Percentiles rank a stretch among this genome's conserved stretches.
Conservation (phyloP, 2,113 vertebrate genomes). For the Varanus salvator region DNA sequence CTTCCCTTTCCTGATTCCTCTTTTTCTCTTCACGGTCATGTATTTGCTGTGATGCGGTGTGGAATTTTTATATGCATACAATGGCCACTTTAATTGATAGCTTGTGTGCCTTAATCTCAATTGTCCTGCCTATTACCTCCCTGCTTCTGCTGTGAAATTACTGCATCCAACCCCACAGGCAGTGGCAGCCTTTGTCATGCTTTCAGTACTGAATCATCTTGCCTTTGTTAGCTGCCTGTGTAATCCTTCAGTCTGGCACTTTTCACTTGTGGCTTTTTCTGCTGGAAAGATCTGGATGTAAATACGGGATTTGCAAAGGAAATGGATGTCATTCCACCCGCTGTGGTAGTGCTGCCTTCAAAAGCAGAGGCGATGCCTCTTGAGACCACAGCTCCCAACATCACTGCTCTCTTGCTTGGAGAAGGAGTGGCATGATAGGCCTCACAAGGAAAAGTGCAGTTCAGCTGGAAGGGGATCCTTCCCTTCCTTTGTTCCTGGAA, state of each 20-base stretch:
- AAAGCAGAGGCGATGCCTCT: not conserved
- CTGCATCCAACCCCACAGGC: not conserved
- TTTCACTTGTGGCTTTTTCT: conserved; percentile 5
- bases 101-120: not conserved
- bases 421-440: not conserved
- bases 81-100: not conserved
- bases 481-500: not conserved
- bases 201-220: conserved; percentile 4
- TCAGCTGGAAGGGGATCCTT: not conserved
- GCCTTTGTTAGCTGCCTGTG: not conserved
- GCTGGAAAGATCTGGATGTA: not conserved
- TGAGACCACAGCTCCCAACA: not conserved
- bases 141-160: not conserved
- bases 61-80: not conserved
- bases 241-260: not conserved
- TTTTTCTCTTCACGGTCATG: not conserved
- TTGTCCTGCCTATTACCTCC: conserved; percentile 2
- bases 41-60: conserved; percentile 9
- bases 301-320: not conserved
- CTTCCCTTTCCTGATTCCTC: not conserved
- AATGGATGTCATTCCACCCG: not conserved
- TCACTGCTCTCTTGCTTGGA: not conserved
- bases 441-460: not conserved
- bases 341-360: not conserved
- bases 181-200: not conserved